Percentiles rank a stretch among this genome's conserved stretches.
Conservation (phyloP, 2,888 invertebrate species). For the Nephrotoma flavescens region DNA sequence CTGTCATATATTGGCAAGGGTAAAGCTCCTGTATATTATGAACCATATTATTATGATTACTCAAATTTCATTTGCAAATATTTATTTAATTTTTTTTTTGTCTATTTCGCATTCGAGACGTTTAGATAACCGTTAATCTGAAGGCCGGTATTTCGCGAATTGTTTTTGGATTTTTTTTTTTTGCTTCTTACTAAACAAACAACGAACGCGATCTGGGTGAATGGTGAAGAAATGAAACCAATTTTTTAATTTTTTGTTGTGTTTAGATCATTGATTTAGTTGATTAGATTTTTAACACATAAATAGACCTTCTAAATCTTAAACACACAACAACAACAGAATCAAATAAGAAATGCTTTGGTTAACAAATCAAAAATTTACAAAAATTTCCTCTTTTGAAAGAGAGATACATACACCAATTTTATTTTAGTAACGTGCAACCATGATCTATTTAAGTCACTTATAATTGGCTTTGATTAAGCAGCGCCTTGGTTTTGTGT, state of each 20-base stretch:
- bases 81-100: background rate
- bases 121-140: background rate
- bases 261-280: background rate
- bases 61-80: background rate
- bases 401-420: background rate
- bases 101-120: background rate
- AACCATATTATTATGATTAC: background rate
- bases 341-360: background rate
- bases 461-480: background rate
- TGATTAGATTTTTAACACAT: background rate
- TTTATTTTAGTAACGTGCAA: background rate
- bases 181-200: background rate
- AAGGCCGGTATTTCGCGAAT: background rate
- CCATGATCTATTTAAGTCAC: background rate
- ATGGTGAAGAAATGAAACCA: background rate
- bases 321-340: background rate
- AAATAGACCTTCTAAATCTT: background rate
- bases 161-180: background rate
- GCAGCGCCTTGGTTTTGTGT: background rate
- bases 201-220: background rate
- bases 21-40: background rate
- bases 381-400: background rate
- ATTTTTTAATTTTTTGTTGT: background rate
- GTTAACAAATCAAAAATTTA: background rate
- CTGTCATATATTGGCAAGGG: background rate